A percentile compares a stretch with the other conserved stretches of the same genome.
phyloP scores from a whole-genome alignment of 2,797 vertebrate genomes.

The Cheirogaleus major region DNA sequence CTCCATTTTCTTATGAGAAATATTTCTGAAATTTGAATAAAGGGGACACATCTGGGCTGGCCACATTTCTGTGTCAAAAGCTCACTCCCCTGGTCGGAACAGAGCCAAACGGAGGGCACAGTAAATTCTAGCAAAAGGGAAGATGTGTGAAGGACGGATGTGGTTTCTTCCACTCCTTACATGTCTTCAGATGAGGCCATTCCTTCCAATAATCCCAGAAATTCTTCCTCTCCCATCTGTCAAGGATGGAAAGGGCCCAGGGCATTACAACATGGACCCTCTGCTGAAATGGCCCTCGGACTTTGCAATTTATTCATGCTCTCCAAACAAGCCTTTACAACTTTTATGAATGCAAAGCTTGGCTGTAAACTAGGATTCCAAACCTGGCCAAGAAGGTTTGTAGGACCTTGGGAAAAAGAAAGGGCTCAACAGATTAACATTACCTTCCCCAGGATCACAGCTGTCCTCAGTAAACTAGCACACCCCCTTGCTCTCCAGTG shows the following conservation, averaged over 20 bases:
- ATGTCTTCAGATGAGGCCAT: not conserved
- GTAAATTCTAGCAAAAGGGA: not conserved
- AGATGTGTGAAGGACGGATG: not conserved
- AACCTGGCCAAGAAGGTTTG: not conserved
- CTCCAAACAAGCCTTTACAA: no score
- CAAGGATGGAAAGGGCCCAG: not conserved
- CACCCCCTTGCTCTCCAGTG: accelerated
- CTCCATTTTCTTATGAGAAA: not conserved
- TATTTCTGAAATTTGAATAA: not conserved
- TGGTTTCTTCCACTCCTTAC: not conserved
- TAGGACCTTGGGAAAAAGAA: not conserved
- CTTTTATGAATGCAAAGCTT: not conserved
- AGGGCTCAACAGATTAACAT: not conserved
- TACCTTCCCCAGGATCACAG: not conserved
- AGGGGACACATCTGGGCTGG: not conserved
- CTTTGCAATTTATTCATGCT: not conserved
- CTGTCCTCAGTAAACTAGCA: not conserved
- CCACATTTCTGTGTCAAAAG: not conserved
- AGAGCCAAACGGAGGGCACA: not conserved
- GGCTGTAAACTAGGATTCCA: not conserved
- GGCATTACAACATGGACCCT: not conserved
- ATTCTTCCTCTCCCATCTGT: not conserved
- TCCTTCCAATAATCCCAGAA: not conserved
- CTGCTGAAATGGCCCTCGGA: not conserved
- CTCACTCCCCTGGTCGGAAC: not conserved